A percentile compares a stretch with the other conserved stretches of the same genome.
Conservation (phyloP, 2,888 invertebrate genomes). For the Lobophora halterata region DNA sequence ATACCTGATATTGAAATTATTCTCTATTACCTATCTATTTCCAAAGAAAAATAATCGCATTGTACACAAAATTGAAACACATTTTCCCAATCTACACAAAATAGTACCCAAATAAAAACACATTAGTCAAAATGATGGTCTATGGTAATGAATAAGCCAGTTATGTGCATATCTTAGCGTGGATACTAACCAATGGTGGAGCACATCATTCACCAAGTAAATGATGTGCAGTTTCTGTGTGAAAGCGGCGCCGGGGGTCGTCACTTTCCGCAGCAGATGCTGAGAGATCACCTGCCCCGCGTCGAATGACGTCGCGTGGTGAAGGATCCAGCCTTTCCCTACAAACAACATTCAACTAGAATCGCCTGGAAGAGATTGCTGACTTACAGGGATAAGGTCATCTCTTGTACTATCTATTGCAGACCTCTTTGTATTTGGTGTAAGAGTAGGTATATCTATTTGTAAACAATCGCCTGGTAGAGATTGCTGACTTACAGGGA, state of each 20-base stretch:
- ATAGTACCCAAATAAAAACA: not conserved
- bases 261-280: slow-evolving; percentile 93
- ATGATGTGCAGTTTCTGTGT: slow-evolving; percentile 97
- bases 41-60: too few species aligned
- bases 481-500: too few species aligned
- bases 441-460: too few species aligned
- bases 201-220: slow-evolving; percentile 98
- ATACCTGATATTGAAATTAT: too few species aligned
- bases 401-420: too few species aligned
- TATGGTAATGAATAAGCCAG: slow-evolving; percentile 16
- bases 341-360: slow-evolving; percentile 22
- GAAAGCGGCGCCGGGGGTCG: slow-evolving; percentile 86
- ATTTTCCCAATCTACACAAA: not conserved
- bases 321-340: slow-evolving; percentile 98
- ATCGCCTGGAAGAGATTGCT: too few species aligned
- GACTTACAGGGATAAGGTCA: too few species aligned
- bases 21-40: too few species aligned
- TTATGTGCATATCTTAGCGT: slow-evolving; percentile 3
- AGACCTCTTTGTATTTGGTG: too few species aligned
- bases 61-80: not conserved
- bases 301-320: slow-evolving; percentile 89
- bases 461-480: too few species aligned
- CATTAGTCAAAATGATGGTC: slow-evolving; percentile 22
- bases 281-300: slow-evolving; percentile 94
- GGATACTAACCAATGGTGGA: slow-evolving; percentile 95